A percentile compares a stretch with the other conserved stretches of the same genome.
Evolutionary conservation across 2,113 vertebrate genomes (phyloP).

Genomic region (Bagarius yarrelli): DNA sequence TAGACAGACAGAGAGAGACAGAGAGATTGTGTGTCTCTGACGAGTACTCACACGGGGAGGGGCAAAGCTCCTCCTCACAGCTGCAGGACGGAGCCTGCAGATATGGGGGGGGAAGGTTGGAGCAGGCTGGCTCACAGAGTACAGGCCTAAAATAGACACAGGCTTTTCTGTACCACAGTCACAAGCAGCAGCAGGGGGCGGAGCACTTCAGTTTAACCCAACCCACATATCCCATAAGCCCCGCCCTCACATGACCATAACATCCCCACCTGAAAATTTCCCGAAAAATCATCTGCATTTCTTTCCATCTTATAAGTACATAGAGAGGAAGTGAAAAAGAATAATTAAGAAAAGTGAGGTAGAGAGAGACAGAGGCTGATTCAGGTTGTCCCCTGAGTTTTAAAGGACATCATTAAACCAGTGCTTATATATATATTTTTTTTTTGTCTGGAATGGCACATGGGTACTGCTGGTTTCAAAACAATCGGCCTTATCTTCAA

Average conservation of each 20-base stretch:
- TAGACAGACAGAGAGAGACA: constrained; percentile 60
- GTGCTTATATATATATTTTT: background rate
- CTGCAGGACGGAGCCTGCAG: constrained; percentile 99
- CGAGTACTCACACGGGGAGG: constrained; percentile 97
- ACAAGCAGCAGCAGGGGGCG: constrained; percentile 92
- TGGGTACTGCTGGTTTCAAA: constrained; percentile 19
- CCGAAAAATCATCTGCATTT: constrained; percentile 8
- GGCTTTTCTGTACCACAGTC: constrained; percentile 99
- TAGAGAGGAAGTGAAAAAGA: background rate
- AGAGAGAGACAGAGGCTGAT: constrained; percentile 1
- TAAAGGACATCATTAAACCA: constrained; percentile 51
- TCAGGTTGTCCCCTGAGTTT: constrained; percentile 32
- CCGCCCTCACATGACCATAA: constrained; percentile 44
- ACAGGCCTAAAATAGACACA: constrained; percentile 99
- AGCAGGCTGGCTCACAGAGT: constrained; percentile 99
- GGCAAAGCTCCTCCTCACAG: constrained; percentile 99
- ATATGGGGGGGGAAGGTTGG: constrained; percentile 95
- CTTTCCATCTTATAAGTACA: background rate
- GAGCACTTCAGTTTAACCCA: constrained; percentile 75
- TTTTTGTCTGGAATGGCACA: constrained; percentile 21
- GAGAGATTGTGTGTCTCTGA: constrained; percentile 80
- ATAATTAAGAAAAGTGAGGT: background rate
- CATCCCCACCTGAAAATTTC: constrained; percentile 22
- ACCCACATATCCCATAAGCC: constrained; percentile 33
- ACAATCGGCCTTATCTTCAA: constrained; percentile 30